phyloP scores from a whole-genome alignment of 1,140 invertebrate genomes.

The Tigriopus japonicus region DNA sequence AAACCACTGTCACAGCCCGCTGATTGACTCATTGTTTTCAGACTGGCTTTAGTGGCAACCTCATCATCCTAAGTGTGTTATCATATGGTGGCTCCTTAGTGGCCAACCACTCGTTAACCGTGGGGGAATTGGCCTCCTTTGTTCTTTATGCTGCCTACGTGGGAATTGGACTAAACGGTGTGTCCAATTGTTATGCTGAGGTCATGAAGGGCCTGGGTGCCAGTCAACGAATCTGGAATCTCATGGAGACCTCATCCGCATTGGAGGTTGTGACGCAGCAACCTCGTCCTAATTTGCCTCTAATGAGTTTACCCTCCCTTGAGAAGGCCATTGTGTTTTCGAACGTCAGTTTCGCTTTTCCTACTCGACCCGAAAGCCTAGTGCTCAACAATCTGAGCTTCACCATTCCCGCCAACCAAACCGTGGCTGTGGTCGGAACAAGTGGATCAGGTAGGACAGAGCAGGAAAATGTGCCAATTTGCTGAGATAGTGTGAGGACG shows the following conservation, averaged over 20 bases:
- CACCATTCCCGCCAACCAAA: conserved; percentile 26
- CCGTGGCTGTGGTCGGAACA: conserved; percentile 35
- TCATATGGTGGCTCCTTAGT: conserved; percentile 85
- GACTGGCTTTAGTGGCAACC: conserved; percentile 82
- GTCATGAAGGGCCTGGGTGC: conserved; percentile 56
- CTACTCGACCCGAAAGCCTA: conserved; percentile 45
- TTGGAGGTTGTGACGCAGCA: too few relatives aligned
- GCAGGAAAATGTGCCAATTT: too few relatives aligned
- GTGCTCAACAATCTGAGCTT: conserved; percentile 33
- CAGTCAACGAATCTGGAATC: conserved; percentile 63
- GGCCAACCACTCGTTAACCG: conserved; percentile 51
- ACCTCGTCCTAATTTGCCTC: too few relatives aligned
- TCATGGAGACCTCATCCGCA: conserved; percentile 35
- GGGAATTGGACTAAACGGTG: conserved; percentile 56
- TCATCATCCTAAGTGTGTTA: conserved; percentile 71
- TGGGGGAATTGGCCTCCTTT: conserved; percentile 64
- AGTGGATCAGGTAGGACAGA: conserved; percentile 34
- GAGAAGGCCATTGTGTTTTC: conserved; percentile 30
- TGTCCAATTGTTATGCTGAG: conserved; percentile 33
- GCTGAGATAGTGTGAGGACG: not conserved
- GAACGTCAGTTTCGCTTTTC: conserved; percentile 57
- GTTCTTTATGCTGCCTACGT: conserved; percentile 80
- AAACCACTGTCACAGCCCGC: conserved; percentile 1
- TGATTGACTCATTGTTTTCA: conserved; percentile 20
- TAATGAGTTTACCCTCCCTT: too few relatives aligned